These are phyloP conservation scores for Hippasteria phrygiana DNA, from an alignment of 53 echinoderm and acorn worm species.

Conservation along the genomic window DNA sequence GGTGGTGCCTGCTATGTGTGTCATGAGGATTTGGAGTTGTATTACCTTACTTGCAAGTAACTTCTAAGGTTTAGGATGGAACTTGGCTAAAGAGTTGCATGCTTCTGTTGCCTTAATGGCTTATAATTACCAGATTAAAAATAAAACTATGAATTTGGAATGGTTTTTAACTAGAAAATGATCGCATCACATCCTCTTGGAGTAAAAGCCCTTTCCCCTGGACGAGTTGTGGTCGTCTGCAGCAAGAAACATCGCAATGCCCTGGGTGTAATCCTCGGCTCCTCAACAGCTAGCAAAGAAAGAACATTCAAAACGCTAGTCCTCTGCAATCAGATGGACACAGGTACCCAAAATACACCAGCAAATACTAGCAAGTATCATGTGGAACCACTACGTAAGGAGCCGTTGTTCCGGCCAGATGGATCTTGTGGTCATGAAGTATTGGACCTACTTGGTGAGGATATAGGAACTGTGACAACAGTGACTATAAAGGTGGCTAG, in stretches of 20 bases:
- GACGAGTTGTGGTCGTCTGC: conserved; percentile 77
- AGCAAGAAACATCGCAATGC: conserved; percentile 70
- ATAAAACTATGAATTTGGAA: too few species aligned
- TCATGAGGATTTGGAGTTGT: too few species aligned
- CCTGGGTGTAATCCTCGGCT: conserved; percentile 83
- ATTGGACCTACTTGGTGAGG: conserved; percentile 76
- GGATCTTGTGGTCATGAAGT: conserved; percentile 80
- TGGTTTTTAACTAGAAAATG: conserved; percentile 60
- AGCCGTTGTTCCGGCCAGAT: conserved; percentile 83
- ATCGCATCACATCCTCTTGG: conserved; percentile 86
- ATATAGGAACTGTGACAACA: conserved; percentile 75
- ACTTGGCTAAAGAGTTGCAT: too few species aligned
- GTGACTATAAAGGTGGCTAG: conserved; percentile 72
- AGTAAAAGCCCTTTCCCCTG: conserved; percentile 76
- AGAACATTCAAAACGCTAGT: conserved; percentile 82
- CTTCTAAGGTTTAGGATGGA: too few species aligned
- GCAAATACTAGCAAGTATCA: conserved; percentile 4
- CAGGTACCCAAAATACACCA: background rate
- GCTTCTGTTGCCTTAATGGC: too few species aligned
- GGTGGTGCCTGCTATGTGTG: background rate
- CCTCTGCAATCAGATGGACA: conserved; percentile 63
- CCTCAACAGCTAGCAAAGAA: conserved; percentile 72
- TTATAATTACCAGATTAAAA: too few species aligned
- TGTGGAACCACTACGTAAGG: conserved; percentile 77
- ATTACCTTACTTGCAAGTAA: too few species aligned